Base-by-base conservation (phyloP, 2,888 invertebrate species). In the Epinotia demarniana region DNA sequence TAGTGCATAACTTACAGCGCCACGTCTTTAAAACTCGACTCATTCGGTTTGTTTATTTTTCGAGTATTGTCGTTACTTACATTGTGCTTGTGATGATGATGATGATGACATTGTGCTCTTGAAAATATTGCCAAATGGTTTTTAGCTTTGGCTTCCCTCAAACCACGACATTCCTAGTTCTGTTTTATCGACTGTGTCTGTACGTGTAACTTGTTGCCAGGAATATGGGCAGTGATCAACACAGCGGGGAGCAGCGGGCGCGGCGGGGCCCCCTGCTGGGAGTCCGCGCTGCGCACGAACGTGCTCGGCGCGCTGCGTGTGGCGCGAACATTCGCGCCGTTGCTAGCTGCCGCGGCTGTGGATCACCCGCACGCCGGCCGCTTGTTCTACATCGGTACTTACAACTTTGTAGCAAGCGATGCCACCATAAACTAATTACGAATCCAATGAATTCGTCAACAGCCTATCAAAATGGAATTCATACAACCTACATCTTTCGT, bases 191-290 rank as follows among this genome's bases (percentile, higher is more conserved):
- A 16, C 5, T 6, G 49, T 53, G 53, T 53, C 13, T 53, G 53
- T 53, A 13, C 8, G n/a, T 13, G n/a, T n/a, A 53, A 16, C 13
- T 80, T 78, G 76, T 81, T 90, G 90, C 3, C 87, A 97, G 97
- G 97, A 78, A 94, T 97, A 73, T 97, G 97, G 96, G 97, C 97
- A 66, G 97, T 98, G 39, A 96, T 98, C 78, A 97, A 97, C 90
- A 97, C 97, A 46, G 97, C 97, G 27, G 97, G 97, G 43, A 94
- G 96, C 81, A 96, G 96, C 75, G 96, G 96, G 75, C 96, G 96
- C 13, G 97, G 97, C 23, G 96, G 97, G 77, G 95, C 96, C 6
- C 83, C 95, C 0, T 96, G 96, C 82, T 96, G 96, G 96, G 96
- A 96, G 83, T 93, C 95, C 23, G 96, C 96, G 84, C 88, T 97